Base-by-base conservation (phyloP, 2,113 vertebrate genomes). In the Chaetodon auriga region DNA sequence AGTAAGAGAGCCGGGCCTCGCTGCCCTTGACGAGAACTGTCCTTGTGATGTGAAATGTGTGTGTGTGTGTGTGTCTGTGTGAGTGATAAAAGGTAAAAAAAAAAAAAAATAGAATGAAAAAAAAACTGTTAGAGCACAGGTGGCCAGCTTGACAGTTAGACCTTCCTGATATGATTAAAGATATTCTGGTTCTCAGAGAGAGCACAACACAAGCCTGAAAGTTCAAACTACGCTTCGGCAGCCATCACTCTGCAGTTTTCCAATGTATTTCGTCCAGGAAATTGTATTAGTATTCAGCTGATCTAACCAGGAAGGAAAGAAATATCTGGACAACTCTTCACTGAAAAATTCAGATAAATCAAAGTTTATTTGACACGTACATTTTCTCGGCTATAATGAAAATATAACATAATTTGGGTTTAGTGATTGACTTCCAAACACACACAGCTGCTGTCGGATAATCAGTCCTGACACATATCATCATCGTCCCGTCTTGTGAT, bases 91-190 rank as follows among this genome's bases (percentile, higher is more conserved):
- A 68, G 54, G 36, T 81, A 41, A 68, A 80, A 72, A 64, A 63
- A 19, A 58, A 53, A 19, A 48, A 36, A 62, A 15, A 15, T 16
- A 55, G 11, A 72, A 75, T 61, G 62, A 63, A 15, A 51, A 35
- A 36, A 53, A 53, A 5, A 15, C 77, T 81, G 81, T 74, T 15
- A 18, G 66, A 86, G 83, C 75, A 80, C 89, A 91, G 87, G 86
- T 90, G 92, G 83, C 74, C 77, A 71, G 83, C 30, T 71, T 78
- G 77, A 85, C 89, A 81, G 90, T 90, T 80, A 84, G 87, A 83
- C 75, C 81, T 81, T 87, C 71, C 68, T 87, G 80, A 89, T 82
- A 79, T 81, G 83, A 91, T 85, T 66, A 84, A 63, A 90, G 57
- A 82, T 76, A 53, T 73, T 84, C 49, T 64, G 79, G 65, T 23